Evolutionary conservation across 2,113 vertebrate species (phyloP).

Genomic region (Narcine bancroftii): DNA sequence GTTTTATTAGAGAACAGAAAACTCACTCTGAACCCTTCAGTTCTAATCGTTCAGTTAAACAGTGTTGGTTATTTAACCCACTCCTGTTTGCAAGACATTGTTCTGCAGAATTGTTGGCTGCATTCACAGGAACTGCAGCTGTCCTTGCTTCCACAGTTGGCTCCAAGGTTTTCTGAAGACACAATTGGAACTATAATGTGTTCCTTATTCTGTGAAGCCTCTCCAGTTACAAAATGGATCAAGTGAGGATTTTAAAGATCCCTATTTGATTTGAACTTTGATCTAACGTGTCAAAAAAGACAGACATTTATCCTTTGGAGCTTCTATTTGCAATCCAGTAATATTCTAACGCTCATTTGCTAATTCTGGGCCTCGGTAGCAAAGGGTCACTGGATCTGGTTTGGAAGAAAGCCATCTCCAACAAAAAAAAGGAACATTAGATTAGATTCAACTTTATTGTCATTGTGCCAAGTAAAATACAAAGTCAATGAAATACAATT

Average conservation of each 20-base stretch:
- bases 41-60: not conserved
- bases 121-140: not conserved
- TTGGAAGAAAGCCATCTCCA: constrained; percentile 9
- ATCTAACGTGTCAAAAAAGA: not conserved
- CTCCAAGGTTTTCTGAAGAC: not conserved
- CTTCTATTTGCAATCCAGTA: not conserved
- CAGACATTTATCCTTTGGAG: not conserved
- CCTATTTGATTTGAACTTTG: not conserved
- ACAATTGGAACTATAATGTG: not conserved
- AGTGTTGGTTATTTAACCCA: not conserved
- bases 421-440: not conserved
- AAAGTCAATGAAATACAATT: too few relatives aligned
- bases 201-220: not conserved
- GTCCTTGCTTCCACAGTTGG: not conserved
- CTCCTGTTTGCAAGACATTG: not conserved
- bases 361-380: not conserved
- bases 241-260: not conserved
- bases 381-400: not conserved
- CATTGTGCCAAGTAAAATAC: too few relatives aligned
- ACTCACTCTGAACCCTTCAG: not conserved
- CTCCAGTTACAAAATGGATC: not conserved
- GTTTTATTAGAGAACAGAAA: not conserved
- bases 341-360: not conserved
- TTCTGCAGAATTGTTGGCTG: not conserved
- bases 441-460: too few relatives aligned